Conservation (phyloP, 2,113 vertebrate species). For the Istiophorus platypterus region DNA sequence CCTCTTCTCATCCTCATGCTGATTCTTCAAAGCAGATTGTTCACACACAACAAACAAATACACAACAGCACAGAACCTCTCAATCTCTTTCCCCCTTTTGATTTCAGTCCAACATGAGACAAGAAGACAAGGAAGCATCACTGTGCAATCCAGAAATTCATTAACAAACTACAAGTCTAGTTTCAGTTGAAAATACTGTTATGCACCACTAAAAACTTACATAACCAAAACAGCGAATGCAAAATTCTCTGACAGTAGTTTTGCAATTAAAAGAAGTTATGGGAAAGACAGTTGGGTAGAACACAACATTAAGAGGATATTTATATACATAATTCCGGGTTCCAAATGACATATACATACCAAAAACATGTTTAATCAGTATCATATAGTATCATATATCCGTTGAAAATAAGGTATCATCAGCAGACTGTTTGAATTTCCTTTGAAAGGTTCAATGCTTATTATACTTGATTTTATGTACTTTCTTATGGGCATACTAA, state of each 20-base stretch:
- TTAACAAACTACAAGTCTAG: not conserved
- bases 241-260: not conserved
- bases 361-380: not conserved
- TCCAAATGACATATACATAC: not conserved
- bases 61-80: constrained; percentile 28
- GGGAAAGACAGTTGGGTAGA: not conserved
- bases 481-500: not conserved
- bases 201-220: not conserved
- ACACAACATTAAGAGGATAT: not conserved
- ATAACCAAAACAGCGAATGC: not conserved
- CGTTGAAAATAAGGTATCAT: too few species aligned
- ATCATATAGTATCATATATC: not conserved
- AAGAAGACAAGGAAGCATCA: constrained; percentile 25
- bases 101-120: constrained; percentile 50
- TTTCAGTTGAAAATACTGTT: not conserved
- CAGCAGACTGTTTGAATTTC: too few species aligned
- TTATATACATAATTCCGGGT: not conserved
- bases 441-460: not conserved
- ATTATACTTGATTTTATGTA: not conserved
- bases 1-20: constrained; percentile 32
- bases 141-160: constrained; percentile 27
- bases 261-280: not conserved
- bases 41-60: constrained; percentile 27
- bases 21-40: constrained; percentile 46
- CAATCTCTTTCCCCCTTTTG: constrained; percentile 39